These are phyloP conservation scores for Rhinopomastus cyanomelas DNA, from an alignment of 2,113 vertebrate genomes.

Conservation along the genomic window DNA sequence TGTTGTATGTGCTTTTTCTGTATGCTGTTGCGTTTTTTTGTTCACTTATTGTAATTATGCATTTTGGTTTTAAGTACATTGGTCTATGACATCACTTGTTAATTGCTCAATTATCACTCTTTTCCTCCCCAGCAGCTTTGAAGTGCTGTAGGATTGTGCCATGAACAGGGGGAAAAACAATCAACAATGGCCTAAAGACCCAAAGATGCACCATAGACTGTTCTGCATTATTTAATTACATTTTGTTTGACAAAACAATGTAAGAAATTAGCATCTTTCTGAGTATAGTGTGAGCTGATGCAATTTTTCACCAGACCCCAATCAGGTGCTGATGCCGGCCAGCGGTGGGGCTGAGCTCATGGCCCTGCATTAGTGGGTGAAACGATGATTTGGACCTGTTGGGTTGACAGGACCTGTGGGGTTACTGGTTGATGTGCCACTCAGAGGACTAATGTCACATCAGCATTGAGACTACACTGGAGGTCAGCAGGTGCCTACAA, in stretches of 20 bases:
- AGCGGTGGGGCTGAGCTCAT: not conserved
- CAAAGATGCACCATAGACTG: not conserved
- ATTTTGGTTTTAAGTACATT: conserved; percentile 65
- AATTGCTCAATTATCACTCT: conserved; percentile 65
- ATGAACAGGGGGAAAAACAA: not conserved
- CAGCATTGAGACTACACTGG: rapidly evolving
- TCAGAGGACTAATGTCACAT: not conserved
- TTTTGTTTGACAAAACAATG: not conserved
- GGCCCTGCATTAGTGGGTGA: not conserved
- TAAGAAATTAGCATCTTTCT: not conserved
- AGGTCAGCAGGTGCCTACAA: not conserved
- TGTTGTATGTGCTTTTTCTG: not conserved
- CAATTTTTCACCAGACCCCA: not conserved
- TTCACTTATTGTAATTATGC: conserved; percentile 62
- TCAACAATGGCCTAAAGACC: not conserved
- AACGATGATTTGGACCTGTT: not conserved
- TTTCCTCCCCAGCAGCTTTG: conserved; percentile 11
- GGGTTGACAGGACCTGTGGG: not conserved
- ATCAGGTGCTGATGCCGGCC: not conserved
- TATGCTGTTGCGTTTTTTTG: not conserved
- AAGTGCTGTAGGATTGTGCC: not conserved
- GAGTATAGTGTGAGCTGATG: not conserved
- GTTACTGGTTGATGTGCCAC: rapidly evolving
- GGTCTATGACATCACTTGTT: conserved; percentile 57
- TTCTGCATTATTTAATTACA: conserved; percentile 5